These are phyloP conservation scores for Syrphus vitripennis DNA, from an alignment of 2,888 invertebrate genomes.

Conservation along the genomic window DNA sequence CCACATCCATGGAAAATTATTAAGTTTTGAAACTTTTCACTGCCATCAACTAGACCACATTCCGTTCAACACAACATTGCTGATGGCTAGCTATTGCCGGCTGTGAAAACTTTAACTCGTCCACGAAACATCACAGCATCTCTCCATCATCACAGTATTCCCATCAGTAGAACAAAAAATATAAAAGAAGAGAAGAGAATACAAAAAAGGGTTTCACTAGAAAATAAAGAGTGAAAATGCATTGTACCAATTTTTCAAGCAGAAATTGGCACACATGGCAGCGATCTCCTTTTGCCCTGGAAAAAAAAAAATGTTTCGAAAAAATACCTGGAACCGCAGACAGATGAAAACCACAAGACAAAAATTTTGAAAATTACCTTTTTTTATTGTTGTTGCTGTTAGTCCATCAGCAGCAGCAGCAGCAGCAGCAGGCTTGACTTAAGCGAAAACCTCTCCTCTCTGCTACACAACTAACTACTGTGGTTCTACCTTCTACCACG, in stretches of 20 bases:
- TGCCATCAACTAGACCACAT: neutral
- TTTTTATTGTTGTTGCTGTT: slow-evolving; percentile 1
- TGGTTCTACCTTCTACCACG: neutral
- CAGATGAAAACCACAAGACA: slow-evolving; percentile 70
- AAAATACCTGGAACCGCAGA: slow-evolving; percentile 71
- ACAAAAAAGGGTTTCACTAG: neutral
- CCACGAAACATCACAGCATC: slow-evolving; percentile 24
- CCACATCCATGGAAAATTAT: slow-evolving; percentile 3
- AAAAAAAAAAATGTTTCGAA: neutral
- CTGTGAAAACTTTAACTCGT: slow-evolving; percentile 28
- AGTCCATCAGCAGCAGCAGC: neutral
- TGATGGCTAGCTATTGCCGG: neutral
- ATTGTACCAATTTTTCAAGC: slow-evolving; percentile 52
- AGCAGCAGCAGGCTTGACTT: slow-evolving; percentile 13
- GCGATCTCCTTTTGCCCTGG: neutral
- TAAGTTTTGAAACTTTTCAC: slow-evolving; percentile 51
- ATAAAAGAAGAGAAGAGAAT: neutral
- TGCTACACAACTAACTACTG: neutral
- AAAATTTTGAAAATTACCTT: slow-evolving; percentile 62
- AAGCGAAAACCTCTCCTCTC: slow-evolving; percentile 11
- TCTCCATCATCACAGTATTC: neutral
- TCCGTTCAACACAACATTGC: neutral
- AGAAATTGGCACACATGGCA: slow-evolving; percentile 30
- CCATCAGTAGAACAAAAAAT: neutral
- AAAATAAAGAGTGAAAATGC: slow-evolving; percentile 35